These are phyloP conservation scores for Pseudomyrmex concolor DNA, from an alignment of 1,140 invertebrate genomes.

Conservation along the genomic window DNA sequence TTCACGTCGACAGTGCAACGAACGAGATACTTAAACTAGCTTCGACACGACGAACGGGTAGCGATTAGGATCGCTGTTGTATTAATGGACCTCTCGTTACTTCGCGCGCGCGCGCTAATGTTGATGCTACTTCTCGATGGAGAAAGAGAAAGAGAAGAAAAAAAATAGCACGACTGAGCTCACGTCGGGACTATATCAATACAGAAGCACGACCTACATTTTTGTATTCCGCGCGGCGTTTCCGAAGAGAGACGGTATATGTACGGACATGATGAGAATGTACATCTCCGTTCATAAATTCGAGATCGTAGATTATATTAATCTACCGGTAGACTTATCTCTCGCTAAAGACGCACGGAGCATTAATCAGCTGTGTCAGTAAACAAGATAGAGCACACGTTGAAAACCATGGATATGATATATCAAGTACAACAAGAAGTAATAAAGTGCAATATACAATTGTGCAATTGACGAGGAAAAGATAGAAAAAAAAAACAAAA, in stretches of 20 bases:
- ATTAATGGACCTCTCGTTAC: constrained; percentile 38
- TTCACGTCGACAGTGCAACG: constrained; percentile 4
- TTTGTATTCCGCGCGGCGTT: constrained; percentile 29
- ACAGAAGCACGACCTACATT: constrained; percentile 3
- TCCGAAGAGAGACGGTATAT: background rate
- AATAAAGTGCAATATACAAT: constrained; percentile 1
- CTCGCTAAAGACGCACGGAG: background rate
- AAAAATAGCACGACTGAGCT: background rate
- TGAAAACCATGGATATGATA: no score
- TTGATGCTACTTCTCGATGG: background rate
- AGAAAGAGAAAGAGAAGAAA: background rate
- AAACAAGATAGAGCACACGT: background rate
- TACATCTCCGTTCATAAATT: background rate
- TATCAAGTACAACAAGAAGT: no score
- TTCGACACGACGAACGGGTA: constrained; percentile 10
- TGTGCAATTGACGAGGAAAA: background rate
- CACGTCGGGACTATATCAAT: constrained; percentile 20
- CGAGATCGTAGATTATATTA: constrained; percentile 31
- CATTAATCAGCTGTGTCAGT: background rate
- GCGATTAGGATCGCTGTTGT: constrained; percentile 51
- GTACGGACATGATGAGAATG: constrained; percentile 10
- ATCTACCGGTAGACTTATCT: background rate
- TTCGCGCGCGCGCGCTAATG: background rate
- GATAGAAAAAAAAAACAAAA: background rate
- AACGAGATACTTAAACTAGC: constrained; percentile 56